Evolutionary conservation across 2,113 vertebrate species (phyloP), one percentile per base, ranked within the genome.

Genomic region (Siniperca chuatsi): DNA sequence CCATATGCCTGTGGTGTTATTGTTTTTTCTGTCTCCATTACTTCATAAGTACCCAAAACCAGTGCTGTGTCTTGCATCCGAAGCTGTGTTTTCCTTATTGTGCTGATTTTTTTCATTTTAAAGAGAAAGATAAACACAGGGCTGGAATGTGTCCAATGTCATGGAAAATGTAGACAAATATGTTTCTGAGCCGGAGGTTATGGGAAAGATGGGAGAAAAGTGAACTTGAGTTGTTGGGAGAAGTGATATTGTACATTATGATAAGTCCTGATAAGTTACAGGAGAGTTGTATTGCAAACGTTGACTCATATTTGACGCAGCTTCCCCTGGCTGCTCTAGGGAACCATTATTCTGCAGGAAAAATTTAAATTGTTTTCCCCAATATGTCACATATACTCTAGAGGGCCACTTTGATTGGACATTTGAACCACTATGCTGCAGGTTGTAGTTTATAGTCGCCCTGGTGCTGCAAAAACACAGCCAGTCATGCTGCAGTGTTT

Each of bases 1-100:
- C 95, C 95, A 96, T 94, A 95, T 96, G 96, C 73, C 76, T 90
- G 73, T 83, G 69, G 85, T 92, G 90, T 93, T 93, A 88, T 94
- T 93, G 92, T 93, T 94, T 94, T 92, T 92, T 88, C 87, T 83
- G 78, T 91, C 83, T 93, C 85, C 88, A 90, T 93, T 94, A 92
- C 92, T 91, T 91, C 87, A 90, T 85, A 85, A 87, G 82, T 84
- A 66, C 81, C 88, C 85, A 71, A 80, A 89, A 74, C 82, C 81
- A 71, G 67, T n/a, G 58, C 71, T 72, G 21, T 42, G 70, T 70
- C 85, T 87, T 64, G 52, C 57, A 91, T 90, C 81, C 29, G 4
- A 83, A 29, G 69, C 84, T 75, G 64, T 69, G 61, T 18, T 92
- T 88, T 92, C 68, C 79, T 78, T 82, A 84, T 87, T 90, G 62